Conservation (phyloP, 30 jellyfish, hydroid and myxozoan species). For the Cassiopea andromeda region DNA sequence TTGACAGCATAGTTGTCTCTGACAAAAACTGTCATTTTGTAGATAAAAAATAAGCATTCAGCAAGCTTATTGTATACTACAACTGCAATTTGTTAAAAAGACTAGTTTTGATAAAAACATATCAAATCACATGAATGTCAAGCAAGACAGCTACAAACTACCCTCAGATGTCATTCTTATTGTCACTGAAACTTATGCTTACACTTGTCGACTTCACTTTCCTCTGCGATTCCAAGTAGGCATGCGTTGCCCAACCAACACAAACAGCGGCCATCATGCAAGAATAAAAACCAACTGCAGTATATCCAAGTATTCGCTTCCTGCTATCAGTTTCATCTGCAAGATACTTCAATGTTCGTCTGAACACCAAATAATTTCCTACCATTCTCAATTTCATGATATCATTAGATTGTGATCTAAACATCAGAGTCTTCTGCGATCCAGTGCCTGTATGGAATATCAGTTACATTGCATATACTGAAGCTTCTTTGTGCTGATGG, state of each 20-base stretch:
- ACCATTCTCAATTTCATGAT: neutral
- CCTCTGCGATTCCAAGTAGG: neutral
- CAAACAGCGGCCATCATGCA: neutral
- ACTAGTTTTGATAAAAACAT: neutral
- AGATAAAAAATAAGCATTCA: neutral
- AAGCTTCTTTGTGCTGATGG: too few species aligned
- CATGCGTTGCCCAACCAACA: neutral
- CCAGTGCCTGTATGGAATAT: too few species aligned
- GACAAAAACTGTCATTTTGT: neutral
- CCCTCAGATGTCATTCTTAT: neutral
- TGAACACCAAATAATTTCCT: neutral
- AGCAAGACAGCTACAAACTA: neutral
- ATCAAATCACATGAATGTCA: neutral
- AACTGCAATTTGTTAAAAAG: neutral
- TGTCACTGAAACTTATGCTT: neutral
- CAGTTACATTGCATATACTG: too few species aligned
- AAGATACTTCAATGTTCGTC: neutral
- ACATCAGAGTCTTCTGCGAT: too few species aligned
- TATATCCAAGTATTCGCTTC: neutral
- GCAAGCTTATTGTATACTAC: neutral
- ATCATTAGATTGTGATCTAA: too few species aligned
- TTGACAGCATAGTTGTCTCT: neutral
- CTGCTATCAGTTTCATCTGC: neutral
- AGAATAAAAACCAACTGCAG: slow-evolving; percentile 17
- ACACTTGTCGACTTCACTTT: neutral